Evolutionary conservation across 2,888 invertebrate genomes (phyloP), one percentile per base, ranked within the genome.

Genomic region (Clusia tigrina): DNA sequence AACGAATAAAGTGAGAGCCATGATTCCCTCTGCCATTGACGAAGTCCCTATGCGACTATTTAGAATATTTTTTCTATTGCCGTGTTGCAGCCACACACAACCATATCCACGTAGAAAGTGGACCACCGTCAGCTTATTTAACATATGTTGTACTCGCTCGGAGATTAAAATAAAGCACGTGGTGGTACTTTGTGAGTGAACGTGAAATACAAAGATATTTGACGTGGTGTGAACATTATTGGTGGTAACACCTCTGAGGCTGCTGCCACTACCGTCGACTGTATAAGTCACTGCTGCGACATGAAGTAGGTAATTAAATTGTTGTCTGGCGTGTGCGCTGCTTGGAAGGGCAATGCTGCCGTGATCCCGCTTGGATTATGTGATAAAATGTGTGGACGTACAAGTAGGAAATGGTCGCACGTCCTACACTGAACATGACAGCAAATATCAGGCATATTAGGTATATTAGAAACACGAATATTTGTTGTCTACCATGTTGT

Each of bases 271-370:
- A 25, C 2, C n/a, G 46, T 20, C 46, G 22, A 15, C 23, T 23
- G 15, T 15, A n/a, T n/a, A n/a, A n/a, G n/a, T 24, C 18, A 20
- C n/a, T 26, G 54, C 17, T 54, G 54, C 5, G 5, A 6, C 55
- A 46, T 54, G 69, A 65, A n/a, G 69, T 63, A 62, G 73, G 75
- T 72, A 73, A 75, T 77, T 77, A 77, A 77, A 77, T 69, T 72
- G 60, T 67, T 69, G 69, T 65, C 67, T 60, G 24, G 58, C 62
- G 58, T 46, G 10, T 53, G 10, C 25, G 12, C 25, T 53, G 25
- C 26, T n/a, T 54, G 37, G n/a, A 52, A 18, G 20, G 52, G 52
- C 22, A 23, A 32, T 32, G 53, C 38, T 59, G 54, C 42, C 42
- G 37, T 53, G 59, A 42, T 59, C 53, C 46, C 54, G 24, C 54